phyloP scores from a whole-genome alignment of 2,113 vertebrate genomes.

The Callospermophilus lateralis region DNA sequence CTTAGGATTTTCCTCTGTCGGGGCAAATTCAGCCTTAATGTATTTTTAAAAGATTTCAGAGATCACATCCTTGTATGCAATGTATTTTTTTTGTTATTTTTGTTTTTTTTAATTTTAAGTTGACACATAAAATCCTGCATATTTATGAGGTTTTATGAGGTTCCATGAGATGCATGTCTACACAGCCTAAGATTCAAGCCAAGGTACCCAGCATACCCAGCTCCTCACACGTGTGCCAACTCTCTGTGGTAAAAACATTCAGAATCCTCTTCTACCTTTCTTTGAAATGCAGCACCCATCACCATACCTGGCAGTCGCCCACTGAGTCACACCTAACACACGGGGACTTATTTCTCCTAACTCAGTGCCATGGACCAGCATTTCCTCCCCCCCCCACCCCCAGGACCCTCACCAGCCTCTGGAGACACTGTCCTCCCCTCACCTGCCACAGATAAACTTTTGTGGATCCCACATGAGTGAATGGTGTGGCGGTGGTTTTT shows the following conservation, averaged over 20 bases:
- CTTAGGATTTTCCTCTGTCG: not conserved
- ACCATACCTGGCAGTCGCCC: too few relatives aligned
- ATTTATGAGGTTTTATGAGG: not conserved
- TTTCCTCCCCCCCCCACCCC: not conserved
- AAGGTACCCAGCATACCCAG: not conserved
- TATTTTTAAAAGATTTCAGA: not conserved
- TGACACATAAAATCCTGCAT: not conserved
- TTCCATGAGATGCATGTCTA: not conserved
- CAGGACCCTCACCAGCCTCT: not conserved
- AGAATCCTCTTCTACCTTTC: not conserved
- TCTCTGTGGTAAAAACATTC: not conserved
- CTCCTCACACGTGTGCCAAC: not conserved
- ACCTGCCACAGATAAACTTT: not conserved
- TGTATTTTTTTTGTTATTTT: not conserved
- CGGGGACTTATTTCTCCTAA: not conserved
- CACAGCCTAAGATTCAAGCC: not conserved
- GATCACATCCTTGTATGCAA: fast-evolving
- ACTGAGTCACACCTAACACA: too few relatives aligned
- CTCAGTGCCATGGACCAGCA: not conserved
- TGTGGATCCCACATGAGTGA: not conserved
- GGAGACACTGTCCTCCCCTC: not conserved
- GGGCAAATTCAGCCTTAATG: not conserved
- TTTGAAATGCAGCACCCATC: not conserved
- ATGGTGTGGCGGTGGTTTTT: too few relatives aligned
- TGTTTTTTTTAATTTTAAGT: not conserved